A percentile compares a stretch with the other conserved stretches of the same genome.
Evolutionary conservation across 2,797 vertebrate species (phyloP).

Genomic region (Lophius americanus): DNA sequence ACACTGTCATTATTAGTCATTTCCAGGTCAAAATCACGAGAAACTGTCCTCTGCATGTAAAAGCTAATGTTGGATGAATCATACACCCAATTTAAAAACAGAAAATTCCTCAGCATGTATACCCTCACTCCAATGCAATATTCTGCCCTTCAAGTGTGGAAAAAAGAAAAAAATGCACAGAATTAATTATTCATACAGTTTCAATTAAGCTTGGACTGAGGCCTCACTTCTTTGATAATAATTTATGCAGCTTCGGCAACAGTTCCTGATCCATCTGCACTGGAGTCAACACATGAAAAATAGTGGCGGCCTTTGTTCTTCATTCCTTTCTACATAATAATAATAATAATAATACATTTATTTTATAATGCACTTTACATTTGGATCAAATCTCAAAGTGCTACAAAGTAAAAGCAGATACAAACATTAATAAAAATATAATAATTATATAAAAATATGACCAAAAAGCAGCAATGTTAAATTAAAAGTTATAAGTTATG

Average conservation of each 20-base stretch:
- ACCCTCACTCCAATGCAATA: slow-evolving; percentile 39
- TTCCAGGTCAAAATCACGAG: neutral
- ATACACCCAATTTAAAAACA: slow-evolving; percentile 26
- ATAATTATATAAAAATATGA: too few relatives aligned
- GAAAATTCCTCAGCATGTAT: slow-evolving; percentile 45
- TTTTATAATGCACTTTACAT: too few relatives aligned
- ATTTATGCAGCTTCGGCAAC: slow-evolving; percentile 71
- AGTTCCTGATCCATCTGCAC: slow-evolving; percentile 58
- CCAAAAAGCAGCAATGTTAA: too few relatives aligned
- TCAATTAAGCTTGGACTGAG: slow-evolving; percentile 69
- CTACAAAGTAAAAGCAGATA: too few relatives aligned
- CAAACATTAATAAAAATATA: too few relatives aligned
- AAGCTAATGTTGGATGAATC: neutral
- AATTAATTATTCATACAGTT: slow-evolving; percentile 76
- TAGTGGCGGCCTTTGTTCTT: slow-evolving; percentile 56
- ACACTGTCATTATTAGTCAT: neutral
- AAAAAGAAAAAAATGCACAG: slow-evolving; percentile 17
- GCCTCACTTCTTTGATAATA: slow-evolving; percentile 67
- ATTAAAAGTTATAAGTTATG: too few relatives aligned
- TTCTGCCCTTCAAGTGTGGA: slow-evolving; percentile 58
- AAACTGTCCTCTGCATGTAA: slow-evolving; percentile 19
- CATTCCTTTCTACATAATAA: slow-evolving; percentile 18
- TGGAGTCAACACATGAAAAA: slow-evolving; percentile 67
- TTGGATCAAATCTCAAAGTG: too few relatives aligned
- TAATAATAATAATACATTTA: too few relatives aligned